Conservation (phyloP, 2,113 vertebrate genomes). For the Macquaria ambigua region DNA sequence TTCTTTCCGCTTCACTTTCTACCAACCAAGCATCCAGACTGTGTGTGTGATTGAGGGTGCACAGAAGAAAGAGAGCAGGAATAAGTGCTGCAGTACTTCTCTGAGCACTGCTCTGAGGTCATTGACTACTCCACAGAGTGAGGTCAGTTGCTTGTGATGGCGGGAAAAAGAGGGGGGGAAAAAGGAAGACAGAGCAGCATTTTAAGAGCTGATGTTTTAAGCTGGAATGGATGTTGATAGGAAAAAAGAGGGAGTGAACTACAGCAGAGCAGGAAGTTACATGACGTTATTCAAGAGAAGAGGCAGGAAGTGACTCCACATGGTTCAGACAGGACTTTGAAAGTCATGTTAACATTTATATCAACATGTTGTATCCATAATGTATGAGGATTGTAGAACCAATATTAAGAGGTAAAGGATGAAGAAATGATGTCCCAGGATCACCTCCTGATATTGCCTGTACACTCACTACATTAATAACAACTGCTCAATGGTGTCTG, state of each 20-base stretch:
- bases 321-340: conserved; percentile 12
- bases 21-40: conserved; percentile 3
- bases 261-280: conserved; percentile 19
- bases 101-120: conserved; percentile 61
- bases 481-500: conserved; percentile 22
- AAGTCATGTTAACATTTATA: not conserved
- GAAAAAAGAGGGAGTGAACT: conserved; percentile 17
- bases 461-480: conserved; percentile 12
- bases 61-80: conserved; percentile 31
- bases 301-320: conserved; percentile 11
- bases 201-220: conserved; percentile 50
- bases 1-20: conserved; percentile 44
- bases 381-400: not conserved
- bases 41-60: conserved; percentile 11
- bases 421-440: conserved; percentile 13
- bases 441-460: conserved; percentile 21
- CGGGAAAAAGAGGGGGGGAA: conserved; percentile 16
- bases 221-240: conserved; percentile 34
- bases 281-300: conserved; percentile 28
- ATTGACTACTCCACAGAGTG: conserved; percentile 35
- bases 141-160: conserved; percentile 57
- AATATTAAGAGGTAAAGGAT: conserved; percentile 1
- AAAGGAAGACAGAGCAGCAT: not conserved
- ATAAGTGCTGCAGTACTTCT: conserved; percentile 49
- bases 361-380: conserved; percentile 3